phyloP scores from a whole-genome alignment of 2,797 vertebrate genomes.

The Martes flavigula region DNA sequence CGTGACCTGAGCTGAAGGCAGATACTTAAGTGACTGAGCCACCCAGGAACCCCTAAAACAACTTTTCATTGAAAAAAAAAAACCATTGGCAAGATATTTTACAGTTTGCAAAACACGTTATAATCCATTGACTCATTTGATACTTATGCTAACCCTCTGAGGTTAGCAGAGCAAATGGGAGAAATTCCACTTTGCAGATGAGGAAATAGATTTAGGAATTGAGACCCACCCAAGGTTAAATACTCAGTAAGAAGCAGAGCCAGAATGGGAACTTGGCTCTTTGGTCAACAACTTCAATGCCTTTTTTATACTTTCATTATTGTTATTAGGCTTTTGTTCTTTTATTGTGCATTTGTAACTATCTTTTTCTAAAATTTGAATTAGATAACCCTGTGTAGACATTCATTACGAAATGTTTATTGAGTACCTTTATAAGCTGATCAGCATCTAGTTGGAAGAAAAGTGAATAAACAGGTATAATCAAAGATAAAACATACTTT shows the following conservation, averaged over 20 bases:
- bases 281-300: background rate
- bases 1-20: background rate
- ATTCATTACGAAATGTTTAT: background rate
- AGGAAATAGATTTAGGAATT: conserved; percentile 51
- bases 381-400: background rate
- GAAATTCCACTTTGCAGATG: conserved; percentile 11
- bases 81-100: background rate
- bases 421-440: background rate
- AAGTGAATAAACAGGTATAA: background rate
- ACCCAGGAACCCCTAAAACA: background rate
- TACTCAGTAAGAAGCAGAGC: background rate
- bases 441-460: background rate
- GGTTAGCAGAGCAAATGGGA: background rate
- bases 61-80: background rate
- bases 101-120: background rate
- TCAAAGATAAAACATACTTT: background rate
- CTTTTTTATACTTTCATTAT: background rate
- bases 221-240: background rate
- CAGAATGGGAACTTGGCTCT: background rate
- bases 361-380: background rate
- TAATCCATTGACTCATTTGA: background rate
- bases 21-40: background rate
- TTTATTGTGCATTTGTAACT: background rate
- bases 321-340: background rate
- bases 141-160: background rate